These are phyloP conservation scores for Sarcophaga caerulescens DNA, from an alignment of 2,888 invertebrate species.

Conservation along the genomic window DNA sequence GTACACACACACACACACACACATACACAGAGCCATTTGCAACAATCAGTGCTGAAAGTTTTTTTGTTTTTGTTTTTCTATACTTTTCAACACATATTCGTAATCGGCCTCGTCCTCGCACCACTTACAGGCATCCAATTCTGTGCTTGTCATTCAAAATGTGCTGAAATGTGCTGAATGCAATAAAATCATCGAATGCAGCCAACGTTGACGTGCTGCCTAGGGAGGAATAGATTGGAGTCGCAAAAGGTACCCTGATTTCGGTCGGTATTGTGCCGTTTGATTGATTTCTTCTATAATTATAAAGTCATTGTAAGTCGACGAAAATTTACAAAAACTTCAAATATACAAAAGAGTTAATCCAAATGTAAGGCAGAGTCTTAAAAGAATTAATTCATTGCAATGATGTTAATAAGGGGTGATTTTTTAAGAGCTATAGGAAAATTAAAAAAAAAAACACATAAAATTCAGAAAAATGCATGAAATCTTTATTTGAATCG, in stretches of 20 bases:
- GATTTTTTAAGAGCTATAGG: no score
- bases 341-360: constrained; percentile 63
- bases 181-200: constrained; percentile 31
- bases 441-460: no score
- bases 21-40: not conserved
- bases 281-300: constrained; percentile 68
- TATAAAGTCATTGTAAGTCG: constrained; percentile 67
- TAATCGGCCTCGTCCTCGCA: no score
- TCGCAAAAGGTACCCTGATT: not conserved
- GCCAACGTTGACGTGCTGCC: not conserved
- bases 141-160: constrained; percentile 61
- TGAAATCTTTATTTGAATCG: no score
- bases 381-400: constrained; percentile 24
- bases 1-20: not conserved
- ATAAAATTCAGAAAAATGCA: no score
- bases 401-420: not conserved
- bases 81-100: constrained; percentile 33
- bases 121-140: not conserved
- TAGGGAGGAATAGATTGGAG: not conserved
- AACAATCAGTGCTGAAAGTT: constrained; percentile 24
- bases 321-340: constrained; percentile 67
- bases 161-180: constrained; percentile 63
- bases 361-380: constrained; percentile 34
- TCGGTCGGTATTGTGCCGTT: constrained; percentile 43
- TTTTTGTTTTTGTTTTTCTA: constrained; percentile 32